Conservation (phyloP, 2,113 vertebrate genomes). For the Zosterops borbonicus region DNA sequence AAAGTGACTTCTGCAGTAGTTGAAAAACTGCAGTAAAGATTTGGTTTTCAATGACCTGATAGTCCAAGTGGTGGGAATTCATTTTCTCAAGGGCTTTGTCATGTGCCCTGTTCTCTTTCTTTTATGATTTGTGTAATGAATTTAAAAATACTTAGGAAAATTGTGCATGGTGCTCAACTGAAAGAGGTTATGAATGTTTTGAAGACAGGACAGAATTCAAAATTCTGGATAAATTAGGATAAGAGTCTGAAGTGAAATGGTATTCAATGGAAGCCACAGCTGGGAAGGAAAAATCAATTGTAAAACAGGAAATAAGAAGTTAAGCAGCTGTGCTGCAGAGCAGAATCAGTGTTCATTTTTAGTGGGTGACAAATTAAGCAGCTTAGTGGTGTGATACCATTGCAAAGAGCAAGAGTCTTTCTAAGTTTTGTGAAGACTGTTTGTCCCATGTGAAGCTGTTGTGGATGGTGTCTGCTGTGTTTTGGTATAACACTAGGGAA, state of each 20-base stretch:
- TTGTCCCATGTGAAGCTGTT: neutral
- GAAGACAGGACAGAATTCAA: neutral
- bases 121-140: neutral
- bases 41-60: neutral
- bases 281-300: slow-evolving; percentile 27
- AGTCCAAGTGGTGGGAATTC: neutral
- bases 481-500: neutral
- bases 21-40: neutral
- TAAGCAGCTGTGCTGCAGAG: slow-evolving; percentile 27
- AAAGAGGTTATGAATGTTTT: neutral
- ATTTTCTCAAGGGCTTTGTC: neutral
- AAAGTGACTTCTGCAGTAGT: neutral
- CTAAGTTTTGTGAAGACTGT: neutral
- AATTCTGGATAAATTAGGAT: slow-evolving; percentile 6
- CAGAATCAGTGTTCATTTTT: slow-evolving; percentile 10
- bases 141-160: neutral
- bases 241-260: neutral
- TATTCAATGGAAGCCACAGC: slow-evolving; percentile 16
- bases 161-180: neutral
- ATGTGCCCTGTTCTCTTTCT: neutral
- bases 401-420: neutral
- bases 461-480: neutral
- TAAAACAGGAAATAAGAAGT: slow-evolving; percentile 20
- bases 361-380: slow-evolving; percentile 18
- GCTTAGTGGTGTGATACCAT: neutral